These are phyloP conservation scores for Xylota sylvarum DNA, from an alignment of 2,888 invertebrate genomes.

Conservation along the genomic window DNA sequence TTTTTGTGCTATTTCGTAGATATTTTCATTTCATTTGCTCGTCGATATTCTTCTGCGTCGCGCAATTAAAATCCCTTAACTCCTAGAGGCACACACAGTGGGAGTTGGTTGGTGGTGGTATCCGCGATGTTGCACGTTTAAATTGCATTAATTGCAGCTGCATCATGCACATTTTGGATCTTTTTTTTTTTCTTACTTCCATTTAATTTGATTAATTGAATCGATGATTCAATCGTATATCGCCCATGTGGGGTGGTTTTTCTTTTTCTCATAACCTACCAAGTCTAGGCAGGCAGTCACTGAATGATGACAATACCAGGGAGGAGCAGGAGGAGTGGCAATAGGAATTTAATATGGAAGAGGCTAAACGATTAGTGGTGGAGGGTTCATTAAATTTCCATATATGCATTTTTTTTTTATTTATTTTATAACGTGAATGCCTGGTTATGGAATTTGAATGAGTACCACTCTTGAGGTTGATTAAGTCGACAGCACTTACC, in stretches of 20 bases:
- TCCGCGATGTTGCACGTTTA: slow-evolving; percentile 45
- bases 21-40: neutral
- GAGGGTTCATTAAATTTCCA: slow-evolving; percentile 37
- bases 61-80: slow-evolving; percentile 39
- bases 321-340: too few species aligned
- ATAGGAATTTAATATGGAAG: neutral
- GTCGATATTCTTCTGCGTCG: slow-evolving; percentile 10
- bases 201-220: slow-evolving; percentile 62
- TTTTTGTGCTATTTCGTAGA: neutral
- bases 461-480: slow-evolving; percentile 29
- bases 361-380: slow-evolving; percentile 22
- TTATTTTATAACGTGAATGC: slow-evolving; percentile 19
- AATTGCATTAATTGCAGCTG: slow-evolving; percentile 53
- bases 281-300: neutral
- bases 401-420: slow-evolving; percentile 8
- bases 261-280: neutral
- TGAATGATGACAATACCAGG: neutral
- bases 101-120: neutral
- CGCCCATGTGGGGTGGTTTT: slow-evolving; percentile 6
- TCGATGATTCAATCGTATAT: slow-evolving; percentile 55
- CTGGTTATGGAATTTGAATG: slow-evolving; percentile 38
- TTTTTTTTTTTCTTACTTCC: slow-evolving; percentile 4
- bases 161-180: slow-evolving; percentile 10
- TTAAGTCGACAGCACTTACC: slow-evolving; percentile 63
- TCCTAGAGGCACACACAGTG: neutral